Evolutionary conservation across 2,797 vertebrate species (phyloP), one percentile per base, ranked within the genome.

Genomic region (Petrocephalus schoutedeni): DNA sequence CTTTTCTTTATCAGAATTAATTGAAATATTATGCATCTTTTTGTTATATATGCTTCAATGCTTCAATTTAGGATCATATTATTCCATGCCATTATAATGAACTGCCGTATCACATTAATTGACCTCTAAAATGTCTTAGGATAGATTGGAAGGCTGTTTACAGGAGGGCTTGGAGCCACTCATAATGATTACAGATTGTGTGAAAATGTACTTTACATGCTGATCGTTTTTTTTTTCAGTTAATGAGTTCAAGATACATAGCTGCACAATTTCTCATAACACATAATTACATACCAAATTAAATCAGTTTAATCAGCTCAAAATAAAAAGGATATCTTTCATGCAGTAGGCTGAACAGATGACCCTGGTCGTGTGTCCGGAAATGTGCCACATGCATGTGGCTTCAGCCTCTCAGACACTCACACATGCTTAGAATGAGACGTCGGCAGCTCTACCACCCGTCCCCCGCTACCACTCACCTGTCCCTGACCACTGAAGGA

Each of bases 11-110:
- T 83, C 49, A 83, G 41, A 83, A 21, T 21, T 83, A 83, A 53
- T 53, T 83, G 80, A 49, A 83, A 83, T 49, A 83, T 83, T 83
- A 74, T 83, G 80, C 80, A 53, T 53, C 80, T 83, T 83, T 67
- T 83, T 53, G 41, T 83, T 83, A 12, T 53, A 83, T n/a, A 21
- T 45, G 49, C 49, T 83, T 83, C 80, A 83, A 2, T 83, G 41
- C 80, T 83, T 53, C 49, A 23, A 74, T 83, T 49, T 53, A 83
- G 67, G 67, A 74, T 74, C 67, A 49, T 83, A 49, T 83, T 83
- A 49, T 83, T 83, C 21, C 49, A 19, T 53, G 82, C 82, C 82
- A 54, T 84, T 84, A 53, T 84, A 84, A 23, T 84, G 49, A 84
- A 84, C 82, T 53, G 49, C 67, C 12, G n/a, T 53, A 54, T 53